phyloP scores from a whole-genome alignment of 2,888 invertebrate genomes.

The Ophion ellenae region DNA sequence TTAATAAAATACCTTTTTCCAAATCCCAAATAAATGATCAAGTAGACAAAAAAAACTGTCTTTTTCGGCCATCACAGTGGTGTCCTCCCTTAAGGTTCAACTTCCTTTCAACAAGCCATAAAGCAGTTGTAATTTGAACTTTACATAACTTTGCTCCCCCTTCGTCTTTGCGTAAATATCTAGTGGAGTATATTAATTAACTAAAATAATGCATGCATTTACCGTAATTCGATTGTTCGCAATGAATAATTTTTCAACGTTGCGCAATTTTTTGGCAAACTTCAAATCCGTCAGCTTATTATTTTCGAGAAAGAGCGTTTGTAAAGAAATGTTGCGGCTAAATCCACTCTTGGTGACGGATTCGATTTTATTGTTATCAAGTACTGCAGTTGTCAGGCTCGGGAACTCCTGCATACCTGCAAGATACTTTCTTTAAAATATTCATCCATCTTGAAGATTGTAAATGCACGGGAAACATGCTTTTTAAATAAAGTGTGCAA shows the following conservation, averaged over 20 bases:
- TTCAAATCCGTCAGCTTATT: constrained; percentile 68
- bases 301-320: constrained; percentile 70
- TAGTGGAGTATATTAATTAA: neutral
- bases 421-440: neutral
- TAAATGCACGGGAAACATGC: no score
- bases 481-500: neutral
- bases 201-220: constrained; percentile 22
- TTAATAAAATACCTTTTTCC: no score
- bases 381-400: constrained; percentile 63
- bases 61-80: no score
- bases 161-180: neutral
- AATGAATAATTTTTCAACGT: constrained; percentile 69
- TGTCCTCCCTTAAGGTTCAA: no score
- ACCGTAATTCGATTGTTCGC: constrained; percentile 71
- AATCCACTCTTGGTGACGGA: constrained; percentile 62
- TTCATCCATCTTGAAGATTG: no score
- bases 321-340: constrained; percentile 56
- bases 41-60: no score
- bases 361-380: constrained; percentile 72
- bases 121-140: neutral
- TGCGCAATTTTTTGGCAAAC: constrained; percentile 63
- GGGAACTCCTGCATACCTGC: constrained; percentile 66
- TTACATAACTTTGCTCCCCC: neutral
- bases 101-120: no score
- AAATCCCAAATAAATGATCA: no score